Percentiles rank a stretch among this genome's conserved stretches.
Evolutionary conservation across 2,113 vertebrate genomes (phyloP).

Genomic region (Ellobius talpinus): DNA sequence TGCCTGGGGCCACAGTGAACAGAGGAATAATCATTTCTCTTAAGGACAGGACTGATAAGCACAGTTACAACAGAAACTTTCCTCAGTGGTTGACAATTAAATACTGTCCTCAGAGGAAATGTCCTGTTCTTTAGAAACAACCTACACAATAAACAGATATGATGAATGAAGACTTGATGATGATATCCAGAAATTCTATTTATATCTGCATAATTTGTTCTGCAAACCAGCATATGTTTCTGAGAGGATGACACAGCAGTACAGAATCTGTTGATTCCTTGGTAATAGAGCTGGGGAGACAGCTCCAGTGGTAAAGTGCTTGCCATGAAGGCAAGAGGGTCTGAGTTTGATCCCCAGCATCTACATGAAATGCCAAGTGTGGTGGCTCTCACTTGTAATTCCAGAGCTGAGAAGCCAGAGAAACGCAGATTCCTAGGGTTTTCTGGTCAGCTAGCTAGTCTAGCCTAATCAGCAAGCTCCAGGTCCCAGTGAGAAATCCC

Average conservation of each 20-base stretch:
- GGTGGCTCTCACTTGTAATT: background rate
- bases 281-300: background rate
- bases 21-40: slow-evolving; percentile 64
- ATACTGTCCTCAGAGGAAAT: slow-evolving; percentile 42
- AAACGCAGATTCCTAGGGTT: background rate
- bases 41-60: slow-evolving; percentile 58
- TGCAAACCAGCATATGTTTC: slow-evolving; percentile 35
- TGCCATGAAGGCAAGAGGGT: background rate
- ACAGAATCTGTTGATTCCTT: slow-evolving; percentile 29
- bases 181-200: slow-evolving; percentile 45
- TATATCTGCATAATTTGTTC: slow-evolving; percentile 53
- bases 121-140: slow-evolving; percentile 53
- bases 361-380: background rate
- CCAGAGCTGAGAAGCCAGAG: background rate
- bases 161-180: slow-evolving; percentile 46
- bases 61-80: slow-evolving; percentile 54
- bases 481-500: background rate
- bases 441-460: background rate
- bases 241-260: background rate
- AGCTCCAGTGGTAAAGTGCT: background rate
- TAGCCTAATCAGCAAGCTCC: background rate
- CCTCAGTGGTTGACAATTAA: slow-evolving; percentile 49
- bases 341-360: background rate
- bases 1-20: background rate
- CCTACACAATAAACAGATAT: slow-evolving; percentile 48